These are phyloP conservation scores for Egretta garzetta DNA, from an alignment of 2,113 vertebrate genomes.

Conservation along the genomic window DNA sequence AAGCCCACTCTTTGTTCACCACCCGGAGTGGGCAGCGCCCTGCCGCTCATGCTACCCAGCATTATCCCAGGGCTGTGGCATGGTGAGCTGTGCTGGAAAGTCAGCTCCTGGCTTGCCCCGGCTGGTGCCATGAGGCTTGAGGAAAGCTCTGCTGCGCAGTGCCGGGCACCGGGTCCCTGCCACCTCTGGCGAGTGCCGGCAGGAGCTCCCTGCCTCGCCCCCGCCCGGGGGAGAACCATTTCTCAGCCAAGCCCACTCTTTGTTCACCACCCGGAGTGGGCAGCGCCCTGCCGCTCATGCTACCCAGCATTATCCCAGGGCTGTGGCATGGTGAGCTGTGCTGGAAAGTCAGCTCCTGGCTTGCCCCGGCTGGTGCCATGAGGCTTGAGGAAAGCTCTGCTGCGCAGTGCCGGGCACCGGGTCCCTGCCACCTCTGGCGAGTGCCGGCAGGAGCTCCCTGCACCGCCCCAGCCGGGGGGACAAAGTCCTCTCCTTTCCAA, in stretches of 20 bases:
- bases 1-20: neutral
- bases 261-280: accelerated
- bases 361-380: accelerated
- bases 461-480: neutral
- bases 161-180: accelerated
- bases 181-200: neutral
- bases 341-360: neutral
- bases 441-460: neutral
- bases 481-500: slow-evolving; percentile 48
- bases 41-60: neutral
- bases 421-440: accelerated
- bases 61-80: neutral
- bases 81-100: accelerated
- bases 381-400: neutral
- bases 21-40: accelerated
- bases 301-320: neutral
- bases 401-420: accelerated
- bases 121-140: accelerated
- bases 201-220: no score
- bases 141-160: neutral
- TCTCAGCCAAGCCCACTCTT: neutral
- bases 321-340: accelerated
- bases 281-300: neutral
- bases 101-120: accelerated
- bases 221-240: no score